Evolutionary conservation across 2,888 invertebrate species (phyloP).

Genomic region (Shargacucullia verbasci): DNA sequence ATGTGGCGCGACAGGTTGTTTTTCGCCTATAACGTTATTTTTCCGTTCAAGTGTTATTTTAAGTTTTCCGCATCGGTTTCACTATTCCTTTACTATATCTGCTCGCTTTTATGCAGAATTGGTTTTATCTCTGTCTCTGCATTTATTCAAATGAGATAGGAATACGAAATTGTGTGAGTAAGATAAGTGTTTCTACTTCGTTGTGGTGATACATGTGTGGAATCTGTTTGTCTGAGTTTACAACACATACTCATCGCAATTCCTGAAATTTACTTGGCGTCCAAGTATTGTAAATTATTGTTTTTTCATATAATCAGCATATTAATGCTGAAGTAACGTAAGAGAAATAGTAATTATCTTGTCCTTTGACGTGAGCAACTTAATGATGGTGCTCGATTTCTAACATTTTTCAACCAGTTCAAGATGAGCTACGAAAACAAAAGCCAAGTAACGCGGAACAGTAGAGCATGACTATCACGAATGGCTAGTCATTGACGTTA

Average conservation of each 20-base stretch:
- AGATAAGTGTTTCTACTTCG: conserved; percentile 60
- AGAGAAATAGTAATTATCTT: conserved; percentile 25
- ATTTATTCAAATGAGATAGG: conserved; percentile 85
- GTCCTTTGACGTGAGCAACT: conserved; percentile 25
- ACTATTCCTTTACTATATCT: conserved; percentile 47
- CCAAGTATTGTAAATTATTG: conserved; percentile 46
- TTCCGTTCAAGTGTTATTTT: conserved; percentile 22
- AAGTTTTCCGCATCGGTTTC: conserved; percentile 44
- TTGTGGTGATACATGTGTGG: conserved; percentile 53
- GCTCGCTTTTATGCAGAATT: conserved; percentile 74
- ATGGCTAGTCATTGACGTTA: conserved; percentile 70
- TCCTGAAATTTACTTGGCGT: conserved; percentile 57
- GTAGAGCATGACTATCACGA: conserved; percentile 67
- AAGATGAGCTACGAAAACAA: conserved; percentile 43
- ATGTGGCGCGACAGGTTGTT: conserved; percentile 32
- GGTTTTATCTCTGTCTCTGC: conserved; percentile 79
- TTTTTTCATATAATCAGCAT: conserved; percentile 35
- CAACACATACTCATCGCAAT: conserved; percentile 65
- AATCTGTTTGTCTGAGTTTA: conserved; percentile 59
- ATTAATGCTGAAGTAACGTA: conserved; percentile 32
- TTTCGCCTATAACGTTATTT: conserved; percentile 4
- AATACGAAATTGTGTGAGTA: conserved; percentile 70
- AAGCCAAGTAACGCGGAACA: conserved; percentile 57
- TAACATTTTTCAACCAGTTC: conserved; percentile 34
- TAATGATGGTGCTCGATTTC: conserved; percentile 35